These are phyloP conservation scores for Drosophila hamatofila DNA, from an alignment of 2,888 invertebrate species.

Conservation along the genomic window DNA sequence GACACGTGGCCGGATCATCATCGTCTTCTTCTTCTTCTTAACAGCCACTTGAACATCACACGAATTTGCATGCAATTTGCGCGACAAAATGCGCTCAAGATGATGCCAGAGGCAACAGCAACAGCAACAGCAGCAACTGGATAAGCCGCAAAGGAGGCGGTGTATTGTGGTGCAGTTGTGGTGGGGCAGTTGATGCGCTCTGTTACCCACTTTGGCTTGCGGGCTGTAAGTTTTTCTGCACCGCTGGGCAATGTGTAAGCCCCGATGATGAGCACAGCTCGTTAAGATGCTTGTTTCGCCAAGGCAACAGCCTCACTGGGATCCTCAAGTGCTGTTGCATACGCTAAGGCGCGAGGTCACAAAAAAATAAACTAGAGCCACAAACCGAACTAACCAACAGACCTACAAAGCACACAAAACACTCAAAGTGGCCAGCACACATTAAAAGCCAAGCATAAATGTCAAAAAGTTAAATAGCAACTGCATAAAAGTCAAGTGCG, in stretches of 20 bases:
- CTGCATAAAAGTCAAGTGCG: slow-evolving; percentile 61
- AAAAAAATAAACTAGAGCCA: slow-evolving; percentile 12
- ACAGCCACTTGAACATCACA: slow-evolving; percentile 78
- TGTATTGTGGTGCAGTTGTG: slow-evolving; percentile 17
- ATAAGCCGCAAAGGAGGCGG: slow-evolving; percentile 30
- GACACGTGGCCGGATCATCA: slow-evolving; percentile 63
- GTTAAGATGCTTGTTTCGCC: slow-evolving; percentile 59
- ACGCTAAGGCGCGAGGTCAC: slow-evolving; percentile 57
- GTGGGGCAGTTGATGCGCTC: slow-evolving; percentile 34
- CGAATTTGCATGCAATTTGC: slow-evolving; percentile 76
- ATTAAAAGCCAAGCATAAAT: slow-evolving; percentile 47
- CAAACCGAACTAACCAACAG: slow-evolving; percentile 3
- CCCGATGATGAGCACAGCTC: slow-evolving; percentile 55
- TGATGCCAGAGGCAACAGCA: slow-evolving; percentile 41
- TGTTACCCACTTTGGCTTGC: slow-evolving; percentile 45
- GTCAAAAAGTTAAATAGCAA: slow-evolving; percentile 65
- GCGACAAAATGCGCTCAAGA: slow-evolving; percentile 58
- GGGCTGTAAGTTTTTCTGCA: slow-evolving; percentile 45
- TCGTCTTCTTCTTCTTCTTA: slow-evolving; percentile 69
- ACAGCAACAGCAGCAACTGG: slow-evolving; percentile 22
- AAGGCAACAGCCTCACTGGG: slow-evolving; percentile 40
- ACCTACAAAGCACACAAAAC: background rate
- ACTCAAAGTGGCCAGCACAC: slow-evolving; percentile 20
- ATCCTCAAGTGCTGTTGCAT: slow-evolving; percentile 50
- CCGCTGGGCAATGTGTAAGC: slow-evolving; percentile 50